Evolutionary conservation across 2,797 vertebrate species (phyloP).

Genomic region (Arrhamphus sclerolepis): DNA sequence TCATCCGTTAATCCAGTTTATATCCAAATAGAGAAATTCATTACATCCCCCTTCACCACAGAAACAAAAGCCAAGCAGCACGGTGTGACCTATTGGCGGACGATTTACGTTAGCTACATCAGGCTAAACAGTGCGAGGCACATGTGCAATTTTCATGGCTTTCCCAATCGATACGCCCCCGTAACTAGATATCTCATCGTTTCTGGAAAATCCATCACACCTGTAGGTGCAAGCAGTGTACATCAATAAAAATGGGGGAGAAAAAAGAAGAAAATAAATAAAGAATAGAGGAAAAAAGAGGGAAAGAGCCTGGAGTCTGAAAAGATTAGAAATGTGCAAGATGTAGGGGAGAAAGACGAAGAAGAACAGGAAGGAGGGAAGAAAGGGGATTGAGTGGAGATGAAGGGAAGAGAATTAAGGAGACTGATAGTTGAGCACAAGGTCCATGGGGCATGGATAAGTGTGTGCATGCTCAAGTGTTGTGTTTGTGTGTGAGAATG

Average conservation of each 20-base stretch:
- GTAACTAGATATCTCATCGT: conserved; percentile 63
- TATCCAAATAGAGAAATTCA: conserved; percentile 39
- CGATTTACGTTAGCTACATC: conserved; percentile 42
- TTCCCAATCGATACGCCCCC: conserved; percentile 48
- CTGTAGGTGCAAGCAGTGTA: conserved; percentile 41
- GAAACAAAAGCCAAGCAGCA: conserved; percentile 40
- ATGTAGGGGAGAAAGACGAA: conserved; percentile 34
- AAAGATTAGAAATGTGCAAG: conserved; percentile 64
- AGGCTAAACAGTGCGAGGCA: conserved; percentile 31
- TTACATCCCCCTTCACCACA: conserved; percentile 24
- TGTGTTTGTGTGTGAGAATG: conserved; percentile 11
- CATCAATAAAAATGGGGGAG: conserved; percentile 51
- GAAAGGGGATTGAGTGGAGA: conserved; percentile 47
- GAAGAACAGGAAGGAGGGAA: conserved; percentile 23
- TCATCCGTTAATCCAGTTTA: conserved; percentile 33
- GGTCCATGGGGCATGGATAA: conserved; percentile 60
- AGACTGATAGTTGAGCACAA: conserved; percentile 67
- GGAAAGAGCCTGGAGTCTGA: conserved; percentile 43
- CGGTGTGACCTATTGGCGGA: conserved; percentile 50
- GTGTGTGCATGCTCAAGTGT: conserved; percentile 11
- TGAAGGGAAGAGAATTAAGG: conserved; percentile 67
- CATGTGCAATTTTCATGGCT: conserved; percentile 52
- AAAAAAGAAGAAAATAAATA: conserved; percentile 16
- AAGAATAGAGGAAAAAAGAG: not conserved
- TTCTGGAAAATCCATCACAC: conserved; percentile 62